Conservation (phyloP, 2,888 invertebrate species). For the Hartigia nigra region DNA sequence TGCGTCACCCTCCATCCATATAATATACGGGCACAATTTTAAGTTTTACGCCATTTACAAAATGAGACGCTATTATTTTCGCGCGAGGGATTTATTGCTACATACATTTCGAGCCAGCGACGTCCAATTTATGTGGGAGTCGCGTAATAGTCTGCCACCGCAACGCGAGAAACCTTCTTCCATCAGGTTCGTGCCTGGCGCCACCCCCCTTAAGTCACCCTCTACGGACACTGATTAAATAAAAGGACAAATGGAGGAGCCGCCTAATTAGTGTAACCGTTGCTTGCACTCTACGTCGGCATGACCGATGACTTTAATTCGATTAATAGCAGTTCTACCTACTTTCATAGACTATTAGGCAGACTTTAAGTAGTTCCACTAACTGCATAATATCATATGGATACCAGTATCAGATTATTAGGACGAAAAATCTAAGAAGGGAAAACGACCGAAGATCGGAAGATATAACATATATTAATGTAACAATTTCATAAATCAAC, state of each 20-base stretch:
- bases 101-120: slow-evolving; percentile 59
- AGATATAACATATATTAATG: background rate
- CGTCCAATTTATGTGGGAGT: slow-evolving; percentile 63
- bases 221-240: slow-evolving; percentile 50
- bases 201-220: slow-evolving; percentile 18
- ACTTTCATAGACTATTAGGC: background rate
- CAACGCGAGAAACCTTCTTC: slow-evolving; percentile 52
- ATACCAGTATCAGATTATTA: background rate
- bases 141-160: slow-evolving; percentile 62
- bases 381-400: background rate
- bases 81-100: slow-evolving; percentile 60
- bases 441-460: background rate
- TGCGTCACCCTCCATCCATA: slow-evolving; percentile 45
- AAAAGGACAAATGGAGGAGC: slow-evolving; percentile 44
- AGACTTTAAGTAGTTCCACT: background rate
- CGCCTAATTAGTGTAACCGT: slow-evolving; percentile 15
- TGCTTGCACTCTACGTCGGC: slow-evolving; percentile 38
- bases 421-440: background rate
- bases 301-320: slow-evolving; percentile 35
- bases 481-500: slow-evolving; percentile 7
- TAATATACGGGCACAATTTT: slow-evolving; percentile 54
- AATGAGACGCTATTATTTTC: slow-evolving; percentile 66
- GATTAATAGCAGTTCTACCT: slow-evolving; percentile 31
- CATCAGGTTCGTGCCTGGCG: background rate
- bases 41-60: slow-evolving; percentile 66